These are phyloP conservation scores for Poliocrania exsul DNA, from an alignment of 2,797 vertebrate genomes.

Conservation along the genomic window DNA sequence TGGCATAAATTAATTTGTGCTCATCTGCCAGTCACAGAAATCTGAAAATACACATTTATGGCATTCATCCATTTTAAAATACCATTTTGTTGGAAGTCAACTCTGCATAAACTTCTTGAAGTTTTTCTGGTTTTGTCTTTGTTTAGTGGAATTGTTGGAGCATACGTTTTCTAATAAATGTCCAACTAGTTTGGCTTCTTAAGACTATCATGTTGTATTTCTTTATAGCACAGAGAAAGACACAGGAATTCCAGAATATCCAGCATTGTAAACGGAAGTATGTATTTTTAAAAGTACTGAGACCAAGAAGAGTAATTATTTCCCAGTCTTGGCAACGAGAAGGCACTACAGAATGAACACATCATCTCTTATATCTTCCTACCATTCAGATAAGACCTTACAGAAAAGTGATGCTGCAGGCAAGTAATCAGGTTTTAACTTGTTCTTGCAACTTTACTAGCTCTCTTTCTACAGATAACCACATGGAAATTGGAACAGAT, in stretches of 20 bases:
- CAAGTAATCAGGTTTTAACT: neutral
- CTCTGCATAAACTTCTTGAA: neutral
- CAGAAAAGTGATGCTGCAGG: neutral
- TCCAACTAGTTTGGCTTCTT: neutral
- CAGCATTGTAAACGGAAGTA: neutral
- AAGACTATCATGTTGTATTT: neutral
- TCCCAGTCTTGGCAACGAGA: neutral
- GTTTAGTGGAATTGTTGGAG: neutral
- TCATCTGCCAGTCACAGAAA: conserved; percentile 1
- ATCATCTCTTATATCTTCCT: neutral
- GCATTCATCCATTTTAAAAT: conserved; percentile 6
- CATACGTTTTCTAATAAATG: neutral
- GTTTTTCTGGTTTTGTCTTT: neutral
- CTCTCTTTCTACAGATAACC: neutral
- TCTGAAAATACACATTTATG: conserved; percentile 1
- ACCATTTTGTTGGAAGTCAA: neutral
- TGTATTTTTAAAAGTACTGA: neutral
- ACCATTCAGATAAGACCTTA: neutral
- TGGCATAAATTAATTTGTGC: conserved; percentile 28
- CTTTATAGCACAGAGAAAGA: neutral
- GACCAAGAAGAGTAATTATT: neutral
- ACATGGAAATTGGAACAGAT: neutral
- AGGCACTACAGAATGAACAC: neutral
- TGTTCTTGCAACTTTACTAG: neutral
- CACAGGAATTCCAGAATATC: neutral